A percentile compares a stretch with the other conserved stretches of the same genome.
Evolutionary conservation across 2,113 vertebrate genomes (phyloP).

Genomic region (Candoia aspera): DNA sequence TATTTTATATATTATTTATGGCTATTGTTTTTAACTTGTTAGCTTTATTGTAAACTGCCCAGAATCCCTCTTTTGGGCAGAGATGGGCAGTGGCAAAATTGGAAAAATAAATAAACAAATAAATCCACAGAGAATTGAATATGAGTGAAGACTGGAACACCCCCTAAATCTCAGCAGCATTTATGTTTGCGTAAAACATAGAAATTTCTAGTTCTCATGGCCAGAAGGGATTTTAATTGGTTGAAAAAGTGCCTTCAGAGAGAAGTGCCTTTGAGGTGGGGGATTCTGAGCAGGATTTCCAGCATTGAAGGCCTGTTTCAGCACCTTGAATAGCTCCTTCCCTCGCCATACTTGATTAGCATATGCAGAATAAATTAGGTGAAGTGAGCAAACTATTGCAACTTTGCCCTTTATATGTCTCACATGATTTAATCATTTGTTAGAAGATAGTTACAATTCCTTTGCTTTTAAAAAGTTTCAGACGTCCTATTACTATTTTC

Average conservation of each 20-base stretch:
- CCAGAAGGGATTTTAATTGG: neutral
- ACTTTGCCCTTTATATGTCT: neutral
- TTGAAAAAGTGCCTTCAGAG: neutral
- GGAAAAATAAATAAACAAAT: too few relatives aligned
- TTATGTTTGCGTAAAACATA: neutral
- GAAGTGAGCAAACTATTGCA: neutral
- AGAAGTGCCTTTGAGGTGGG: neutral
- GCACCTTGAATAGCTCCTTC: slow-evolving; percentile 18
- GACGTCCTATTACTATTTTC: neutral
- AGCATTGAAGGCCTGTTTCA: neutral
- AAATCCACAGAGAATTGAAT: neutral
- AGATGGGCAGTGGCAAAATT: too few relatives aligned
- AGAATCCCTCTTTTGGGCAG: too few relatives aligned
- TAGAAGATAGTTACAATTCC: neutral
- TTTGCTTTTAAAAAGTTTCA: neutral
- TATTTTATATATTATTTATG: too few relatives aligned
- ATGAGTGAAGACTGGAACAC: neutral
- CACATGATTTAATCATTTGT: neutral
- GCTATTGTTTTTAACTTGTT: too few relatives aligned
- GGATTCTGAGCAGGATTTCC: neutral
- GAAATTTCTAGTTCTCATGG: neutral
- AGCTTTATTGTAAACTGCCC: too few relatives aligned
- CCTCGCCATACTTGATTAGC: neutral
- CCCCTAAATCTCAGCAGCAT: neutral
- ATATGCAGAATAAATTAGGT: neutral